A percentile compares a stretch with the other conserved stretches of the same genome.
These are phyloP conservation scores for Drosophila borborema DNA, from an alignment of 2,888 invertebrate genomes.

Conservation along the genomic window DNA sequence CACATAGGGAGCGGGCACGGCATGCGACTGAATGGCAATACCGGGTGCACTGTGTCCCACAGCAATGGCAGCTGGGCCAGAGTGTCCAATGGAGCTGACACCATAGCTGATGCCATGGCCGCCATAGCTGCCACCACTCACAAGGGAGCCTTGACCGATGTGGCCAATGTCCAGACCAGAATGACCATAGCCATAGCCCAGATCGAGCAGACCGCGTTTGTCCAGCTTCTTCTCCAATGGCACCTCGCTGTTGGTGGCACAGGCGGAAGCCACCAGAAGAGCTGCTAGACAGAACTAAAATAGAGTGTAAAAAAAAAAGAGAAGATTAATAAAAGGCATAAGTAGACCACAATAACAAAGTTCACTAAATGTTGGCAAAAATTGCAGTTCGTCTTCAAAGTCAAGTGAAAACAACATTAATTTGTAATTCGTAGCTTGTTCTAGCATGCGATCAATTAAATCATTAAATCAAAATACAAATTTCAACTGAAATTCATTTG, in stretches of 20 bases:
- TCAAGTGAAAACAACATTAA: not conserved
- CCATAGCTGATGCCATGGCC: slow-evolving; percentile 76
- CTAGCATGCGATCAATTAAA: slow-evolving; percentile 22
- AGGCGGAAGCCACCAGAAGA: slow-evolving; percentile 90
- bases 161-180: slow-evolving; percentile 91
- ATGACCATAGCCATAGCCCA: slow-evolving; percentile 92
- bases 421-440: slow-evolving; percentile 38
- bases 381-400: not conserved
- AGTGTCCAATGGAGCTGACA: slow-evolving; percentile 72
- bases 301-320: too few relatives aligned
- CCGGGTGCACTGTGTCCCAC: slow-evolving; percentile 79
- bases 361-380: not conserved
- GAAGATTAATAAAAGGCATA: not conserved
- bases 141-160: slow-evolving; percentile 88
- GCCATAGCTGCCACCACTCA: slow-evolving; percentile 79
- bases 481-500: slow-evolving; percentile 1
- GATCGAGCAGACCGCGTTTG: slow-evolving; percentile 92
- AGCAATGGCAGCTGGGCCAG: slow-evolving; percentile 46
- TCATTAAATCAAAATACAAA: not conserved
- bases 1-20: slow-evolving; percentile 72
- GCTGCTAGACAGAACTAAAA: slow-evolving; percentile 90
- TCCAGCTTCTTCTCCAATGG: slow-evolving; percentile 91
- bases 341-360: not conserved
- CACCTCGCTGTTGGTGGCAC: slow-evolving; percentile 87
- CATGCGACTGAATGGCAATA: slow-evolving; percentile 72